phyloP scores from a whole-genome alignment of 2,888 invertebrate genomes.

The Leucoptera coffeella region DNA sequence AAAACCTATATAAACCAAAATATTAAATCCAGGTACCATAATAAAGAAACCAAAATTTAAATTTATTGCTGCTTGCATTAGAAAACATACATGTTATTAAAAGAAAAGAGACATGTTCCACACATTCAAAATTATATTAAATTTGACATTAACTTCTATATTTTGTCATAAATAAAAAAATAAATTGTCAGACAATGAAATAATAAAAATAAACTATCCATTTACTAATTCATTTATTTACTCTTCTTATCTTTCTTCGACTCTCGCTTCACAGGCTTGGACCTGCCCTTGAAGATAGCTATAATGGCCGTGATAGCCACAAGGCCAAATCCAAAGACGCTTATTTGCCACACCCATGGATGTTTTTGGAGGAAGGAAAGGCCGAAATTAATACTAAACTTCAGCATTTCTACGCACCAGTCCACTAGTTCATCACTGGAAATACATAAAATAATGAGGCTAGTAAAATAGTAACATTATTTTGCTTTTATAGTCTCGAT shows the following conservation, averaged over 20 bases:
- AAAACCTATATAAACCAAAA: no score
- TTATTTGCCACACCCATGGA: conserved; percentile 48
- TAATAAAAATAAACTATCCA: conserved; percentile 9
- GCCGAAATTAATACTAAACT: conserved; percentile 21
- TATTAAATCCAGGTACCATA: no score
- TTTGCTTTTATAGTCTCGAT: no score
- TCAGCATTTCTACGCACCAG: conserved; percentile 36
- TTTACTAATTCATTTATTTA: conserved; percentile 16
- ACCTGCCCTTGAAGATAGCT: conserved; percentile 35
- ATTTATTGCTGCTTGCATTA: no score
- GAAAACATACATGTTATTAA: no score
- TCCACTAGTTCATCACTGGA: conserved; percentile 44
- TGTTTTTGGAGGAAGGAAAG: conserved; percentile 24
- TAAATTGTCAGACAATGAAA: conserved; percentile 5
- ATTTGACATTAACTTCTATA: no score
- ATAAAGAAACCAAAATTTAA: no score
- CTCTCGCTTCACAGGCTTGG: conserved; percentile 20
- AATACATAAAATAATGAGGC: no score
- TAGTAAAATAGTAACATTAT: no score
- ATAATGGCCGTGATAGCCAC: conserved; percentile 41
- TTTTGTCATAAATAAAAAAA: neutral
- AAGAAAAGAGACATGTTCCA: no score
- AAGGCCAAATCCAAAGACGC: conserved; percentile 36
- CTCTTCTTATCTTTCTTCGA: conserved; percentile 39
- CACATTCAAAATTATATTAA: no score